These are phyloP conservation scores for Xylocopa sonorina DNA, from an alignment of 1,140 invertebrate genomes.

Conservation along the genomic window DNA sequence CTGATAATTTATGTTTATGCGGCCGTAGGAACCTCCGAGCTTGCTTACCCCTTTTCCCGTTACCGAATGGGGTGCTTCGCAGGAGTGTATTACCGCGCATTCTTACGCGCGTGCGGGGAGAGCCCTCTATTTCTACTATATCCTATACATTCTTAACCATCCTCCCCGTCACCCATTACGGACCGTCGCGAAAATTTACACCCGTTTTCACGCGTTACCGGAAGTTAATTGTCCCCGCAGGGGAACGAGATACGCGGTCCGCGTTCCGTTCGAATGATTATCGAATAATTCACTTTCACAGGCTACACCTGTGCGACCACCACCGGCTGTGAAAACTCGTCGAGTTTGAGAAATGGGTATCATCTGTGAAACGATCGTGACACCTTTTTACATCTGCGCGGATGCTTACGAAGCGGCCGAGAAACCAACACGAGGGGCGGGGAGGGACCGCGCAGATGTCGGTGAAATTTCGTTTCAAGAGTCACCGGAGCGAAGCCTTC, in stretches of 20 bases:
- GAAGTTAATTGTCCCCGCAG: slow-evolving; percentile 73
- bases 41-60: slow-evolving; percentile 78
- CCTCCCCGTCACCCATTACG: slow-evolving; percentile 77
- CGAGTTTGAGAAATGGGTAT: slow-evolving; percentile 7
- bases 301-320: no score
- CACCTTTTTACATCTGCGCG: slow-evolving; percentile 58
- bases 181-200: slow-evolving; percentile 75
- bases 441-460: slow-evolving; percentile 80
- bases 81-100: slow-evolving; percentile 80
- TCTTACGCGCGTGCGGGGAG: slow-evolving; percentile 72
- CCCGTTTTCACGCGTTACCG: slow-evolving; percentile 79
- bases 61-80: slow-evolving; percentile 50
- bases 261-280: no score
- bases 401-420: slow-evolving; percentile 61
- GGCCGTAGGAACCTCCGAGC: slow-evolving; percentile 70
- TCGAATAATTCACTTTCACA: no score
- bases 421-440: no score
- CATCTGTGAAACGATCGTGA: no score
- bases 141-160: slow-evolving; percentile 77
- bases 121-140: slow-evolving; percentile 63
- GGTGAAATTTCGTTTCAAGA: slow-evolving; percentile 80
- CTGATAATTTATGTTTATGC: slow-evolving; percentile 83
- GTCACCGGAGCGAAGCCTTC: slow-evolving; percentile 80
- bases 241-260: no score
- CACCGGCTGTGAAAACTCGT: slow-evolving; percentile 14